Conservation (phyloP, 1,140 invertebrate species). For the Eurosta solidaginis region DNA sequence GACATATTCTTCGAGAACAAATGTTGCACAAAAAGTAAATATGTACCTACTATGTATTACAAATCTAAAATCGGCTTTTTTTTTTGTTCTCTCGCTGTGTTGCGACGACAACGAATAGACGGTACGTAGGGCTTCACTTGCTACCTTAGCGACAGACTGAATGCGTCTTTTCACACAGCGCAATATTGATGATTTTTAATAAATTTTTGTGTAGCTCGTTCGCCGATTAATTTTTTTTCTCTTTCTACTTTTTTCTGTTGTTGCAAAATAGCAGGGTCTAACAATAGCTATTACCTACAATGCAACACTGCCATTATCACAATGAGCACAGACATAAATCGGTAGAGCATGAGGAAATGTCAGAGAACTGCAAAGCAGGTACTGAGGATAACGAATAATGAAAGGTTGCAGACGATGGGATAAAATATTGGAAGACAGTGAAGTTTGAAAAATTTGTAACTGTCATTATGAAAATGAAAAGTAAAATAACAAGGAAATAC, state of each 20-base stretch:
- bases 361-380: neutral
- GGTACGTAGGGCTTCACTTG: neutral
- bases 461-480: neutral
- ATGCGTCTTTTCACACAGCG: neutral
- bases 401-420: neutral
- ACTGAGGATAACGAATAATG: neutral
- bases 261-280: neutral
- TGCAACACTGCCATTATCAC: neutral
- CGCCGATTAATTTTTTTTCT: constrained; percentile 8
- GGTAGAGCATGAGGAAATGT: neutral
- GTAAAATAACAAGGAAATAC: neutral
- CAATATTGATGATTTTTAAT: neutral
- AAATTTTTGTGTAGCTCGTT: neutral
- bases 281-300: neutral
- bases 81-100: neutral
- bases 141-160: neutral
- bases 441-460: neutral
- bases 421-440: too few relatives aligned
- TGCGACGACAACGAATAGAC: neutral
- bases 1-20: too few relatives aligned
- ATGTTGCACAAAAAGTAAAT: neutral
- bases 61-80: constrained; percentile 13
- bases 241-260: neutral
- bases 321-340: neutral
- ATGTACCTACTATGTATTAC: too few relatives aligned